Conservation (phyloP, 2,888 invertebrate species). For the Drosophila merina region DNA sequence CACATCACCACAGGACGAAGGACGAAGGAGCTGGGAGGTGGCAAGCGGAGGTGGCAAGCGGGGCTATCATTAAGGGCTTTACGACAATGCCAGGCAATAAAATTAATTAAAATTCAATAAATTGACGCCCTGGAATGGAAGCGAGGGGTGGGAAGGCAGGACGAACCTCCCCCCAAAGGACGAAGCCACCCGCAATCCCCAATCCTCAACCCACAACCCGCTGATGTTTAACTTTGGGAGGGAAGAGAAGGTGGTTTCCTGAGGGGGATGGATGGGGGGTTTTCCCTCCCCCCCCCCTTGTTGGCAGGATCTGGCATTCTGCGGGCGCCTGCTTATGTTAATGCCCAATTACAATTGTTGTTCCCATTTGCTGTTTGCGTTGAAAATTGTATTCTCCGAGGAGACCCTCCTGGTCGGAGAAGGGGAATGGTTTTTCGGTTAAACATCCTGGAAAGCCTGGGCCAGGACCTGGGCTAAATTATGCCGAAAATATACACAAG, state of each 20-base stretch:
- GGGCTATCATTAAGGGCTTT: conserved; percentile 66
- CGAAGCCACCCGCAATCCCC: background rate
- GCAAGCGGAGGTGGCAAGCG: conserved; percentile 14
- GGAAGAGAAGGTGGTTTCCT: background rate
- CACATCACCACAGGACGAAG: background rate
- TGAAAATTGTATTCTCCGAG: conserved; percentile 55
- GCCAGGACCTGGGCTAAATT: background rate
- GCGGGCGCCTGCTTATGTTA: conserved; percentile 67
- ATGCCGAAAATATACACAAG: conserved; percentile 1
- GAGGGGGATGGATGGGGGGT: background rate
- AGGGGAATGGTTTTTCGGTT: conserved; percentile 4
- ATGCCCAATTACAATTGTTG: conserved; percentile 76
- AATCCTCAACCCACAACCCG: background rate
- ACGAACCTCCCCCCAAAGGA: background rate
- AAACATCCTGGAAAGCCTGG: conserved; percentile 26
- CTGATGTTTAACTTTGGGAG: conserved; percentile 16
- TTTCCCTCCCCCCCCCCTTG: background rate
- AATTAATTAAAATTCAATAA: conserved; percentile 79
- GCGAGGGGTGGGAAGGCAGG: conserved; percentile 13
- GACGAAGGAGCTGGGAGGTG: no score
- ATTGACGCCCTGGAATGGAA: conserved; percentile 63
- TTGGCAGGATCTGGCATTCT: conserved; percentile 1
- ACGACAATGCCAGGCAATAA: conserved; percentile 61
- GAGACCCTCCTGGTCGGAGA: no score
- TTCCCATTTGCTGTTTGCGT: conserved; percentile 69